Evolutionary conservation across 2,888 invertebrate species (phyloP), one percentile per base, ranked within the genome.

Genomic region (Catocala nupta): DNA sequence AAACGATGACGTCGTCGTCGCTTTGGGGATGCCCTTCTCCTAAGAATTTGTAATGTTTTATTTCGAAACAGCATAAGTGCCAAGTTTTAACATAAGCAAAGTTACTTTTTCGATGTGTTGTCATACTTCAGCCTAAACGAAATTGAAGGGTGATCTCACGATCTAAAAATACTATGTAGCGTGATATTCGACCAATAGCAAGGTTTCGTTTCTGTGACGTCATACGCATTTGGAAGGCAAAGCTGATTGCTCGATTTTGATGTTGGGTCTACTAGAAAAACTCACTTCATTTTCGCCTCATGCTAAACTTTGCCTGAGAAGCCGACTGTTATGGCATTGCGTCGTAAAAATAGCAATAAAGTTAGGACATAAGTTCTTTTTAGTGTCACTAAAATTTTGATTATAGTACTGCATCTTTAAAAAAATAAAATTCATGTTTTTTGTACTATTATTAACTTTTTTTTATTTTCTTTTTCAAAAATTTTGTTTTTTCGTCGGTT

Each of bases 11-110:
- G 91, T 93, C 82, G 80, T 80, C 82, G 72, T 84, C 83, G 78
- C 85, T 89, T 90, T 88, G 93, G 93, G 93, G 93, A 93, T 93
- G 91, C 93, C 93, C 93, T 92, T 91, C 90, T 90, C 88, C 81
- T 82, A 77, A 88, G 87, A 90, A 89, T 85, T 89, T 85, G 77
- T 80, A 45, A 66, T 53, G 63, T 59, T 65, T 53, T 69, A 70
- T 70, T 77, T 74, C 82, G 66, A 90, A 91, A 92, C 69, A 89
- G 75, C 90, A 5, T 90, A 93, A 84, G 81, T 71, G 84, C 87
- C 90, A 42, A 67, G 71, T 70, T 70, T 73, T 82, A 72, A 59
- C 75, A 71, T 77, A 61, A 44, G 68, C 67, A 65, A 71, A 70
- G 65, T 77, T 72, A 86, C 91, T 81, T 89, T 92, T 88, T 78